phyloP scores from a whole-genome alignment of 2,888 invertebrate genomes.

The Epinotia brunnichana region DNA sequence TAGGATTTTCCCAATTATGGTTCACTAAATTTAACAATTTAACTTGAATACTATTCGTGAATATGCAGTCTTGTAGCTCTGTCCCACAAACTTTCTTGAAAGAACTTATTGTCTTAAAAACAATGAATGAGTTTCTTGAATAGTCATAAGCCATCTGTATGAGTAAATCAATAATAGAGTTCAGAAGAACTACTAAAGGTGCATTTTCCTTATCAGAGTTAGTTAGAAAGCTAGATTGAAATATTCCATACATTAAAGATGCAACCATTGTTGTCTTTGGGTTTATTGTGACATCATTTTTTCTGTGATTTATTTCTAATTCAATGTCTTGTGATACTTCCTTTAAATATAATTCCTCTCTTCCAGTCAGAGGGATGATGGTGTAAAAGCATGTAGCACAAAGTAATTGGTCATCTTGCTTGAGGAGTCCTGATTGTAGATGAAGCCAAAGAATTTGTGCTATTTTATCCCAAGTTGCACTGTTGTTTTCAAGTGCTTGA shows the following conservation, averaged over 20 bases:
- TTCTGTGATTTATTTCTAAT: slow-evolving; percentile 52
- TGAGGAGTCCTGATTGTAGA: slow-evolving; percentile 58
- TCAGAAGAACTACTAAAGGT: slow-evolving; percentile 53
- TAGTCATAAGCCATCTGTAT: slow-evolving; percentile 75
- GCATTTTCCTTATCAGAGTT: slow-evolving; percentile 47
- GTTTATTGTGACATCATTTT: slow-evolving; percentile 47
- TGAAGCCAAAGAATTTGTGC: slow-evolving; percentile 64
- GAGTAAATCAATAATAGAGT: slow-evolving; percentile 61
- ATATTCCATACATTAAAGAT: slow-evolving; percentile 76
- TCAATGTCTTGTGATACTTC: slow-evolving; percentile 56
- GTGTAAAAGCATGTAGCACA: slow-evolving; percentile 75
- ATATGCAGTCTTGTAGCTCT: slow-evolving; percentile 59
- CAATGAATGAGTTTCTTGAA: slow-evolving; percentile 79
- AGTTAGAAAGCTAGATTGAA: slow-evolving; percentile 70
- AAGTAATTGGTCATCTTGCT: slow-evolving; percentile 73
- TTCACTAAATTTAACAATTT: slow-evolving; percentile 78
- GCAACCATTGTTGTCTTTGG: slow-evolving; percentile 55
- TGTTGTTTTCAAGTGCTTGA: slow-evolving; percentile 43
- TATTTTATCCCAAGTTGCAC: slow-evolving; percentile 55
- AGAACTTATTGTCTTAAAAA: slow-evolving; percentile 78
- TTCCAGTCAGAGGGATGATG: slow-evolving; percentile 56
- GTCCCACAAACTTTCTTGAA: slow-evolving; percentile 71
- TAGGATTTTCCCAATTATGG: slow-evolving; percentile 86
- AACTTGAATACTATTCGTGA: slow-evolving; percentile 61
- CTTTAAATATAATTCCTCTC: slow-evolving; percentile 58